A percentile compares a stretch with the other conserved stretches of the same genome.
Conservation (phyloP, 2,113 vertebrate species). For the Condylura cristata region DNA sequence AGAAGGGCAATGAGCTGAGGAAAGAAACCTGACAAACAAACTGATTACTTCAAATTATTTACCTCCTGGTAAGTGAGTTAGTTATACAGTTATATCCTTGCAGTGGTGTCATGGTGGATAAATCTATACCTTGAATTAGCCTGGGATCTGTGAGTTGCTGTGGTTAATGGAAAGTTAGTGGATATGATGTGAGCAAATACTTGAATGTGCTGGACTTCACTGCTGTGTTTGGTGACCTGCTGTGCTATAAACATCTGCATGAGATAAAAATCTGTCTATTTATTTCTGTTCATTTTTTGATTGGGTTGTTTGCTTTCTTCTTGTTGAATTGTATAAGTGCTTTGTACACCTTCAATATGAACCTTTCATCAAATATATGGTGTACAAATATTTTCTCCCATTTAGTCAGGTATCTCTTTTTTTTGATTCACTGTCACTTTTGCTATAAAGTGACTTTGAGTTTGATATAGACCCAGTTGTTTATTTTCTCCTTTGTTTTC, state of each 20-base stretch:
- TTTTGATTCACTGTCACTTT: background rate
- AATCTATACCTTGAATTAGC: background rate
- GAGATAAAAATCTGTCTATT: no score
- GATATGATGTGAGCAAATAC: background rate
- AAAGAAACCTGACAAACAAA: background rate
- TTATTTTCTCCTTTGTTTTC: no score
- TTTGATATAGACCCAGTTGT: no score
- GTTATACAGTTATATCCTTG: background rate
- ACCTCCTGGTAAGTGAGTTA: background rate
- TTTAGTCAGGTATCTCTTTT: background rate
- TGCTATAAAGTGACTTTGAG: no score
- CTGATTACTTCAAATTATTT: background rate
- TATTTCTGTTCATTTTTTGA: fast-evolving
- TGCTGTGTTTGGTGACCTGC: background rate
- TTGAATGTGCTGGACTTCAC: background rate
- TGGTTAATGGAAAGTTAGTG: background rate
- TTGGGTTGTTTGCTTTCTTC: background rate
- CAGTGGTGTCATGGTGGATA: background rate
- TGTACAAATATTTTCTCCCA: background rate
- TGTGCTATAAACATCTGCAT: background rate
- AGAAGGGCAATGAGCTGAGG: background rate
- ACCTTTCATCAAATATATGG: background rate
- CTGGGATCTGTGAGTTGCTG: background rate
- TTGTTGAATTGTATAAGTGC: background rate
- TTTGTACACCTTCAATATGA: background rate